Conservation (phyloP, 2,113 vertebrate species). For the Phaethon lepturus region DNA sequence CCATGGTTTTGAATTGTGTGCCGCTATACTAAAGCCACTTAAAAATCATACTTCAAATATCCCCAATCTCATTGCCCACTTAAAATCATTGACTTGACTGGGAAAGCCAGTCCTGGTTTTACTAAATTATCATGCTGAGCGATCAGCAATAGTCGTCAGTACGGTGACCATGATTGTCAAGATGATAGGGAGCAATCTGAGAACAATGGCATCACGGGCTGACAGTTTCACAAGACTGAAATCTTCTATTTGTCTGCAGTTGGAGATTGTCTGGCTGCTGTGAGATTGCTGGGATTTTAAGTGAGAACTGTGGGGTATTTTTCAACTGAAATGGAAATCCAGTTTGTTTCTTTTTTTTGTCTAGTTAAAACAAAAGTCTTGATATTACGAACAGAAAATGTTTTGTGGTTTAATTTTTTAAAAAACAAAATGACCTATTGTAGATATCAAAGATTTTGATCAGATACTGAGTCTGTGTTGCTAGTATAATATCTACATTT, state of each 20-base stretch:
- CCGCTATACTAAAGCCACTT: not conserved
- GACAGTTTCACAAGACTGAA: not conserved
- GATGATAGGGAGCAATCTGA: not conserved
- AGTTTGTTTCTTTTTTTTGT: not conserved
- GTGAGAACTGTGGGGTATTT: not conserved
- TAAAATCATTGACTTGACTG: not conserved
- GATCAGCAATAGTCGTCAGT: not conserved
- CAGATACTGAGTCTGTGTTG: not conserved
- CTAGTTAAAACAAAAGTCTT: not conserved
- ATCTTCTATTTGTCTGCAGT: not conserved
- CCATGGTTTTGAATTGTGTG: not conserved
- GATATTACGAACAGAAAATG: not conserved
- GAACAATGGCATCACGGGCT: not conserved
- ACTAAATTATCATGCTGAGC: not conserved
- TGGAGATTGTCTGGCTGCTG: not conserved
- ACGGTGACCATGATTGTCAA: accelerated
- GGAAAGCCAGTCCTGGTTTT: not conserved
- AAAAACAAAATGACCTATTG: accelerated
- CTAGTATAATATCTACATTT: not conserved
- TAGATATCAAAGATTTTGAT: not conserved
- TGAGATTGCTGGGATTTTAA: not conserved
- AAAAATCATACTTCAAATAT: not conserved
- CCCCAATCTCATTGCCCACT: not conserved
- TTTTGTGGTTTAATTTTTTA: not conserved
- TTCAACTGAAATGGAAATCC: not conserved